Evolutionary conservation across 2,797 vertebrate genomes (phyloP).

Genomic region (Rhadinocentrus ornatus): DNA sequence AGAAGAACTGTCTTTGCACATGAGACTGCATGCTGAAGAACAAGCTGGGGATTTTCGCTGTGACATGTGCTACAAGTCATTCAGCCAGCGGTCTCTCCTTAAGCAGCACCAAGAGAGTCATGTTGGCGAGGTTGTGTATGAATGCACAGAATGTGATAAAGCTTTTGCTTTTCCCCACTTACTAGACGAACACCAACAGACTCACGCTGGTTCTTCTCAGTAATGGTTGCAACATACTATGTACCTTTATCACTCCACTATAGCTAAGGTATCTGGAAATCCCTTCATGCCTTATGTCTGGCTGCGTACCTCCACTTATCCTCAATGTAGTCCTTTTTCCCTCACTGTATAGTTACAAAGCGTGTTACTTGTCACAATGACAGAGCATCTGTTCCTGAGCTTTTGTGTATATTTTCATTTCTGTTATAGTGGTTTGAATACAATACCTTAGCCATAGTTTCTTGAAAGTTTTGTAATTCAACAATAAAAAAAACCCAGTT

Average conservation of each 20-base stretch:
- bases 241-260: conserved; percentile 17
- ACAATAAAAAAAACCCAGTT: conserved; percentile 27
- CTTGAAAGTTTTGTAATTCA: conserved; percentile 50
- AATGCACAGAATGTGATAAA: conserved; percentile 87
- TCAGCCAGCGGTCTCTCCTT: conserved; percentile 69
- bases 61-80: conserved; percentile 87
- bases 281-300: conserved; percentile 50
- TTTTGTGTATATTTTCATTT: conserved; percentile 49
- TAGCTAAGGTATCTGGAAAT: conserved; percentile 41
- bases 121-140: conserved; percentile 85
- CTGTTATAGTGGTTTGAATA: conserved; percentile 37
- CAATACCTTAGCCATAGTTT: conserved; percentile 30
- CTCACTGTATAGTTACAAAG: conserved; percentile 12
- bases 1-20: conserved; percentile 72
- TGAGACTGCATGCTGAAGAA: conserved; percentile 72
- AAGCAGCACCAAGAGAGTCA: conserved; percentile 84
- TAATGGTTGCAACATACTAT: conserved; percentile 36
- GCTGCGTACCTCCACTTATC: conserved; percentile 34
- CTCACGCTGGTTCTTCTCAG: conserved; percentile 65
- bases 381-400: conserved; percentile 7
- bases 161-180: conserved; percentile 86
- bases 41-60: conserved; percentile 75
- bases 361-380: conserved; percentile 9
- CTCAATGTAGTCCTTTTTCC: conserved; percentile 23
- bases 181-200: conserved; percentile 82